A percentile compares a stretch with the other conserved stretches of the same genome.
Evolutionary conservation across 2,888 invertebrate species (phyloP).

Genomic region (Eupithecia pulchellata): DNA sequence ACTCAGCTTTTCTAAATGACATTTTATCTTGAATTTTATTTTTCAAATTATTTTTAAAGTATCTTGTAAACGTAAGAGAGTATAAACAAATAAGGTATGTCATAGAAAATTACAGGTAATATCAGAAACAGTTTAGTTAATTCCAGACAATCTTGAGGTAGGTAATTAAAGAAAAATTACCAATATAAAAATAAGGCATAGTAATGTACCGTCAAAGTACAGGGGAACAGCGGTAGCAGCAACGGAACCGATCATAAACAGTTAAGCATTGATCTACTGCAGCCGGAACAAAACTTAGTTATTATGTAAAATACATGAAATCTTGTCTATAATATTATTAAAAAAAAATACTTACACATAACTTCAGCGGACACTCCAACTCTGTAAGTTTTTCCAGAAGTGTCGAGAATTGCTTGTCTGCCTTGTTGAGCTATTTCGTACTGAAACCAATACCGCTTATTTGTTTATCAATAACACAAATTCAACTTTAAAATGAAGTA

Average conservation of each 20-base stretch:
- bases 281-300: neutral
- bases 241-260: neutral
- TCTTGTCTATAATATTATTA: neutral
- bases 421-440: slow-evolving; percentile 69
- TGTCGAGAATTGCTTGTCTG: slow-evolving; percentile 57
- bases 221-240: neutral
- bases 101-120: too few relatives aligned
- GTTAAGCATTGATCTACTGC: too few relatives aligned
- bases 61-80: neutral
- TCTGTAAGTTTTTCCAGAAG: slow-evolving; percentile 65
- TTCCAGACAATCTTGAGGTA: too few relatives aligned
- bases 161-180: too few relatives aligned
- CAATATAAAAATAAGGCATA: too few relatives aligned
- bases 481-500: neutral
- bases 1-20: too few relatives aligned
- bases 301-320: neutral
- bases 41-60: too few relatives aligned
- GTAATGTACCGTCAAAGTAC: too few relatives aligned
- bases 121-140: too few relatives aligned
- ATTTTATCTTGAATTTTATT: too few relatives aligned
- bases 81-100: too few relatives aligned
- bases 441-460: slow-evolving; percentile 50
- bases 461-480: neutral
- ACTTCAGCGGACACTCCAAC: slow-evolving; percentile 72
- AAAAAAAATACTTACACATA: slow-evolving; percentile 68